Base-by-base conservation (phyloP, 2,797 vertebrate genomes). In the Naso thynnoides region DNA sequence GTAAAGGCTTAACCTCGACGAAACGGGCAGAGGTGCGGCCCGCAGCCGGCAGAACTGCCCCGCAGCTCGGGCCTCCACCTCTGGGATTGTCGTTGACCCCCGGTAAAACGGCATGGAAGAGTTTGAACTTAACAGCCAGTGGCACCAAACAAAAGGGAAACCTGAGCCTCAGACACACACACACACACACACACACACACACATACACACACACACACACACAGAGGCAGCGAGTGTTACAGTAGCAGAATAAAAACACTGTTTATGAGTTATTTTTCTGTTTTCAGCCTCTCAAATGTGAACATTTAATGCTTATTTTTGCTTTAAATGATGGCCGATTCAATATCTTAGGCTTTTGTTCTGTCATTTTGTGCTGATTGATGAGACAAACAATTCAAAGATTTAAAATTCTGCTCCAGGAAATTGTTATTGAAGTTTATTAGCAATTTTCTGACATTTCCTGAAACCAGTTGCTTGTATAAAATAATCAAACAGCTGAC, bases 1-100 rank as follows among this genome's bases (percentile, higher is more conserved):
- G 87, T 89, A 72, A 81, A 89, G 76, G 88, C 88, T 86, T 87
- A 86, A 86, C 85, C 84, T 86, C 49, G 44, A 39, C n/a, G 36
- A 60, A 66, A 72, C 38, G 76, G 68, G 50, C 38, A 15, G 77
- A 72, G 79, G 73, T 9, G 33, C 14, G 47, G 66, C 56, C 33
- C 55, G 4, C 23, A 5, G 16, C 59, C 23, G 18, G 4, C 4
- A 73, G 70, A 65, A 65, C 48, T 11, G 67, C 63, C 59, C 33
- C 15, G 29, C 49, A 41, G 61, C 61, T 41, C 57, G 10, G 65
- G 44, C 69, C 47, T 48, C 58, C 79, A 71, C 77, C 61, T 67
- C 65, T 27, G 65, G 65, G 82, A 72, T 57, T n/a, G 74, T 66
- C 23, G 65, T 70, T 81, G 74, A 81, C 75, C 72, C n/a, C 77